phyloP scores from a whole-genome alignment of 2,113 vertebrate genomes.

The Coryphaenoides rupestris region DNA sequence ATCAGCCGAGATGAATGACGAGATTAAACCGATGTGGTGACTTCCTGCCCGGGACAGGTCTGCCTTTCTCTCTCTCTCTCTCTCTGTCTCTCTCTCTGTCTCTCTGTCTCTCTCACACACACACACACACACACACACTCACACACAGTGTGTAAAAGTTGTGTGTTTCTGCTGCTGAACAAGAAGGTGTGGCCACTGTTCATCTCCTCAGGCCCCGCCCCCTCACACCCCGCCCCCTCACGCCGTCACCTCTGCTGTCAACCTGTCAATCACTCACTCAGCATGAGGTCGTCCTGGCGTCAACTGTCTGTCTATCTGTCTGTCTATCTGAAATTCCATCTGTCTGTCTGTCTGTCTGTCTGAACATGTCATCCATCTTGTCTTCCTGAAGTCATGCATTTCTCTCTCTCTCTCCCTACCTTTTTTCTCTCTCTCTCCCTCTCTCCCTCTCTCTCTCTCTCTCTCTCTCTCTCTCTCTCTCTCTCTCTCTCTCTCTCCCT shows the following conservation, averaged over 20 bases:
- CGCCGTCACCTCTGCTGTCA: neutral
- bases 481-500: neutral
- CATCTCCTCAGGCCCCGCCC: neutral
- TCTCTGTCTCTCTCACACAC: neutral
- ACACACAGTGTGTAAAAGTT: too few relatives aligned
- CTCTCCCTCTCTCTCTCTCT: neutral
- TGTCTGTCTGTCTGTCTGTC: neutral
- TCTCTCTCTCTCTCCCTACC: too few relatives aligned
- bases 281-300: too few relatives aligned
- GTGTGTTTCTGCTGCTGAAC: too few relatives aligned
- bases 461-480: conserved; percentile 1
- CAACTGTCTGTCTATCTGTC: conserved; percentile 1
- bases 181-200: too few relatives aligned
- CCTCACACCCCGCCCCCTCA: conserved; percentile 1
- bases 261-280: too few relatives aligned
- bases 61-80: neutral
- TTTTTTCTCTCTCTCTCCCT: conserved; percentile 12
- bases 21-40: too few relatives aligned
- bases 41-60: too few relatives aligned
- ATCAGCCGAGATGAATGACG: too few relatives aligned
- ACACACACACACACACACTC: too few relatives aligned
- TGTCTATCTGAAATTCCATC: neutral
- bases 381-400: neutral
- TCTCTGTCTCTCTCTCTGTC: neutral
- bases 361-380: neutral